Percentiles rank a stretch among this genome's conserved stretches.
Evolutionary conservation across 2,888 invertebrate species (phyloP).

Genomic region (Perithous albicinctus): DNA sequence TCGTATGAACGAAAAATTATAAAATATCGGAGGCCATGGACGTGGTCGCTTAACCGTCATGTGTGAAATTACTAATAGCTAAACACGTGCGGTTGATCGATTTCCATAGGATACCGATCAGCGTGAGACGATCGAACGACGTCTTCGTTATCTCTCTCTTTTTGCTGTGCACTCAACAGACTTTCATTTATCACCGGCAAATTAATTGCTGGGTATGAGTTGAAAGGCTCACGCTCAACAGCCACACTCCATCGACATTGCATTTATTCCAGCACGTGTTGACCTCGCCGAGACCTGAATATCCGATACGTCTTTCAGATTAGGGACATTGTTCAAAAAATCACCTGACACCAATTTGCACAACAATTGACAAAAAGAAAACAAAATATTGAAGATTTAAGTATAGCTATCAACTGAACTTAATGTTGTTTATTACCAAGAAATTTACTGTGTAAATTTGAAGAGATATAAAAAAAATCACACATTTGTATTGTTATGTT

Average conservation of each 20-base stretch:
- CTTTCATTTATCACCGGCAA: constrained; percentile 63
- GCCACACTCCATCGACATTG: constrained; percentile 27
- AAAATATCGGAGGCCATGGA: constrained; percentile 29
- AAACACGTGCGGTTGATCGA: constrained; percentile 60
- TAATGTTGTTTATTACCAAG: too few species aligned
- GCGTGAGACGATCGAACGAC: constrained; percentile 54
- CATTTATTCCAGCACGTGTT: not conserved
- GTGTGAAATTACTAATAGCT: constrained; percentile 67
- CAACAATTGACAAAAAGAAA: too few species aligned
- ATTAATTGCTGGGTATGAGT: constrained; percentile 62
- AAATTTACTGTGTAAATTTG: too few species aligned
- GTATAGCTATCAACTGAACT: too few species aligned
- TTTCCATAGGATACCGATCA: constrained; percentile 51
- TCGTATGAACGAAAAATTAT: constrained; percentile 11
- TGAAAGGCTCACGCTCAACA: constrained; percentile 38
- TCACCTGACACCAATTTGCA: too few species aligned
- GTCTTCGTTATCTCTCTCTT: constrained; percentile 26
- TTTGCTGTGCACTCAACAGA: constrained; percentile 30
- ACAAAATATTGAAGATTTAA: too few species aligned
- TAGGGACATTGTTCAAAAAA: too few species aligned
- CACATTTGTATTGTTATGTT: too few species aligned
- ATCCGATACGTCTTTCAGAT: not conserved
- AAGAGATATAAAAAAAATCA: too few species aligned
- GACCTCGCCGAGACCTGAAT: not conserved
- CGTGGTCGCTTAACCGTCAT: constrained; percentile 50